phyloP scores from a whole-genome alignment of 2,888 invertebrate species.

The Geophilus truncorum region DNA sequence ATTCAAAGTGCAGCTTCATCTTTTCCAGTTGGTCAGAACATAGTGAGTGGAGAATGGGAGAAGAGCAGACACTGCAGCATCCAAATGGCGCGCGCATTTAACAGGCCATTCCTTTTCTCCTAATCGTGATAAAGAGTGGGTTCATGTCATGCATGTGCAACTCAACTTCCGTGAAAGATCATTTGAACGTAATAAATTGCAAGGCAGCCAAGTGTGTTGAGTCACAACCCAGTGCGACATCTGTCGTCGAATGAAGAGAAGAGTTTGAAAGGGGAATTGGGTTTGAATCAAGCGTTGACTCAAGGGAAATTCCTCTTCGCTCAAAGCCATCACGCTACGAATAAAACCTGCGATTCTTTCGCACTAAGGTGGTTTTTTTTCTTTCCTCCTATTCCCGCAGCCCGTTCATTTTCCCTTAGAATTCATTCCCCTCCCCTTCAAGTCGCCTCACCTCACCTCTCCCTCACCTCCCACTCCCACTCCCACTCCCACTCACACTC shows the following conservation, averaged over 20 bases:
- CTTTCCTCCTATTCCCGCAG: not conserved
- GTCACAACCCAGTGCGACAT: slow-evolving; percentile 17
- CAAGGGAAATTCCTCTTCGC: slow-evolving; percentile 25
- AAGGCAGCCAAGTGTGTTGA: slow-evolving; percentile 11
- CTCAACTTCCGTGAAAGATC: slow-evolving; percentile 27
- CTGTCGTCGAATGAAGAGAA: slow-evolving; percentile 5
- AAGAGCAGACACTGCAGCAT: not conserved
- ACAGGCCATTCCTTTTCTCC: slow-evolving; percentile 27
- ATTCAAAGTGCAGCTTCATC: not conserved
- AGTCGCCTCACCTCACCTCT: not conserved
- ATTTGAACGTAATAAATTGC: slow-evolving; percentile 27
- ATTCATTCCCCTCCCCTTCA: not conserved
- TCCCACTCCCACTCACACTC: not conserved
- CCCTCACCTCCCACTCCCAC: not conserved
- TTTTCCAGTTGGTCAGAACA: slow-evolving; percentile 16
- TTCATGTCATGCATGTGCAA: slow-evolving; percentile 27
- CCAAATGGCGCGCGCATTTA: slow-evolving; percentile 13
- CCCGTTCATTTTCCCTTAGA: slow-evolving; percentile 13
- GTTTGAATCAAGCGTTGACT: slow-evolving; percentile 24
- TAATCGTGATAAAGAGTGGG: slow-evolving; percentile 27
- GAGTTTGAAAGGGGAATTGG: slow-evolving; percentile 27
- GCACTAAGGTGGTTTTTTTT: slow-evolving; percentile 2
- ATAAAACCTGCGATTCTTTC: slow-evolving; percentile 19
- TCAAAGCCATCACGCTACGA: slow-evolving; percentile 24
- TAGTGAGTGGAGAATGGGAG: not conserved